Evolutionary conservation across 2,113 vertebrate genomes (phyloP).

Genomic region (Periophthalmodon schlosseri): DNA sequence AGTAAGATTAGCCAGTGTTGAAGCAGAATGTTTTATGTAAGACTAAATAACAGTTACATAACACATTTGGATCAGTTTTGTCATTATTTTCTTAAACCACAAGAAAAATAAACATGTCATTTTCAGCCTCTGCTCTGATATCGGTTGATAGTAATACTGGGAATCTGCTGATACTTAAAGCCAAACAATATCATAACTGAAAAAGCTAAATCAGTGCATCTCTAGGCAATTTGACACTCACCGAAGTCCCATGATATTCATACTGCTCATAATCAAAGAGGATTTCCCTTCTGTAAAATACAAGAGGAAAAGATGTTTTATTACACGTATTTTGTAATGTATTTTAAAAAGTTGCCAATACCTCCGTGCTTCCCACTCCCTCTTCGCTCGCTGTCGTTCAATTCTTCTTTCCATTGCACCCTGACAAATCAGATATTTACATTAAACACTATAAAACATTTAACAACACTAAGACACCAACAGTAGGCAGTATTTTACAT

Average conservation of each 20-base stretch:
- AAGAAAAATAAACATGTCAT: no score
- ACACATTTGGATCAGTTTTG: no score
- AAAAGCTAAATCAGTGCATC: neutral
- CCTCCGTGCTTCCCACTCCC: slow-evolving; percentile 94
- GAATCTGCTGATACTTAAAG: no score
- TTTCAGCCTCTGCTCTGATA: no score
- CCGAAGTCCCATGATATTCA: slow-evolving; percentile 95
- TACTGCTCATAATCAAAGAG: slow-evolving; percentile 98
- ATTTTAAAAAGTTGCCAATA: neutral
- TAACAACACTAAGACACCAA: neutral
- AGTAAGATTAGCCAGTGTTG: no score
- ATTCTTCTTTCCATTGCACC: slow-evolving; percentile 85
- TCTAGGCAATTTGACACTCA: slow-evolving; percentile 72
- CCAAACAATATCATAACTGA: no score
- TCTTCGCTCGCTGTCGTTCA: slow-evolving; percentile 79
- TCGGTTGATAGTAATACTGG: no score
- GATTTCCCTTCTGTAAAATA: slow-evolving; percentile 86
- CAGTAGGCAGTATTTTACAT: neutral
- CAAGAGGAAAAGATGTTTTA: slow-evolving; percentile 13
- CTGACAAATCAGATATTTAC: slow-evolving; percentile 62
- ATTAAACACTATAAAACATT: neutral
- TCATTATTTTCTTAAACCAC: no score
- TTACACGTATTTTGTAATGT: neutral
- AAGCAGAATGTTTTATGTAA: no score
- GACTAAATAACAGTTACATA: no score